Base-by-base conservation (phyloP, 2,888 invertebrate species). In the Chorisops tibialis region DNA sequence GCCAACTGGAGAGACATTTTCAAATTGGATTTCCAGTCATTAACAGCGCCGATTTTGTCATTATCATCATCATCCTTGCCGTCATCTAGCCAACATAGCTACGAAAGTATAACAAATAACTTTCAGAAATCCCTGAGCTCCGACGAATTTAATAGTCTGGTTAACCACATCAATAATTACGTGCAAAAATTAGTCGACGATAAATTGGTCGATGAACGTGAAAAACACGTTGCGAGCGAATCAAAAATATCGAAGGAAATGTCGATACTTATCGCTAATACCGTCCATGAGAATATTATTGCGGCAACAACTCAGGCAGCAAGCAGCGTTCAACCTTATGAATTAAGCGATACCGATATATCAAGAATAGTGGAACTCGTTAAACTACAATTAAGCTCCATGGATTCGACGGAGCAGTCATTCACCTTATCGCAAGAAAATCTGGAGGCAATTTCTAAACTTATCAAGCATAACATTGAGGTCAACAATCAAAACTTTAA, bases 91-190 rank as follows among this genome's bases (percentile, higher is more conserved):
- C 67, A 68, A 47, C n/a, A 21, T 21, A 54, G 24, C 11, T 56
- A 61, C 45, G 64, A 61, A 6, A 63, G 60, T 9, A 65, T 62
- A 24, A 66, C 63, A 43, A 61, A 65, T 7, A 66, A 62, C 38
- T 68, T 78, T 50, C 67, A 72, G 51, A 72, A 73, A 50, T 69
- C 76, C 1, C 67, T 78, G 14, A 71, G 72, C 12, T 58, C 71
- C 1, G 74, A 74, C 58, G 77, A 78, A 58, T 78, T 75, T 65
- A 73, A 75, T 60, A 73, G 74, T 64, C 73, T 78, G 61, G 65
- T 78, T 22, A 73, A 74, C 61, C 75, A 77, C 64, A 72, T 78
- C 21, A 75, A 78, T 58, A 71, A 65, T 54, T 77, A 78, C 63
- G 73, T 78, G 63, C 72, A 75, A 59, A 72, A 76, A 61, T 66